These are phyloP conservation scores for Phalacrocorax pelagicus DNA, from an alignment of 2,113 vertebrate species.

Conservation along the genomic window DNA sequence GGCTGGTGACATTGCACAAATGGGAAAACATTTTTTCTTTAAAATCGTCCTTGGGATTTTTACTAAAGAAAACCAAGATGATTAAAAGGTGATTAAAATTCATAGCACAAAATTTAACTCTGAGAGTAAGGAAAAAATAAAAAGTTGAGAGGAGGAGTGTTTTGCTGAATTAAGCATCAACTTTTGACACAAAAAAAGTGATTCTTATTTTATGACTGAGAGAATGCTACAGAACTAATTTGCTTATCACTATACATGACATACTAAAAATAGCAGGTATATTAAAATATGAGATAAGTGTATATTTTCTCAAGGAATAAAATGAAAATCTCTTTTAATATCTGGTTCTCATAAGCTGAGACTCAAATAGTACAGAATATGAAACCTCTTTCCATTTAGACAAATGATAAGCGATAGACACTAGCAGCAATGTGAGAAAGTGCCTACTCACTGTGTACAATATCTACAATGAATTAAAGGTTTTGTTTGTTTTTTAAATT, in stretches of 20 bases:
- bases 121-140: not conserved
- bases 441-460: not conserved
- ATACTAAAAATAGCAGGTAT: not conserved
- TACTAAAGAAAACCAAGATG: not conserved
- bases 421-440: not conserved
- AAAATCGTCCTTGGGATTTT: not conserved
- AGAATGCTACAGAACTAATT: not conserved
- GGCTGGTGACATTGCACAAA: not conserved
- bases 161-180: not conserved
- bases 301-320: not conserved
- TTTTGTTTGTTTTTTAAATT: not conserved
- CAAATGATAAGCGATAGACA: not conserved
- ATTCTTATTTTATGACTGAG: not conserved
- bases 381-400: not conserved
- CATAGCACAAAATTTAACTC: not conserved
- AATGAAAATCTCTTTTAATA: not conserved
- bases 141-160: not conserved
- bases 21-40: not conserved
- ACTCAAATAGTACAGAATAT: not conserved
- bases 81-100: not conserved
- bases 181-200: not conserved
- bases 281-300: not conserved
- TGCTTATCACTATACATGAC: not conserved
- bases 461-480: slow-evolving; percentile 31
- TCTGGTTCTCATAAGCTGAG: not conserved